Base-by-base conservation (phyloP, 2,797 vertebrate genomes). In the Craterocephalus amniculus region DNA sequence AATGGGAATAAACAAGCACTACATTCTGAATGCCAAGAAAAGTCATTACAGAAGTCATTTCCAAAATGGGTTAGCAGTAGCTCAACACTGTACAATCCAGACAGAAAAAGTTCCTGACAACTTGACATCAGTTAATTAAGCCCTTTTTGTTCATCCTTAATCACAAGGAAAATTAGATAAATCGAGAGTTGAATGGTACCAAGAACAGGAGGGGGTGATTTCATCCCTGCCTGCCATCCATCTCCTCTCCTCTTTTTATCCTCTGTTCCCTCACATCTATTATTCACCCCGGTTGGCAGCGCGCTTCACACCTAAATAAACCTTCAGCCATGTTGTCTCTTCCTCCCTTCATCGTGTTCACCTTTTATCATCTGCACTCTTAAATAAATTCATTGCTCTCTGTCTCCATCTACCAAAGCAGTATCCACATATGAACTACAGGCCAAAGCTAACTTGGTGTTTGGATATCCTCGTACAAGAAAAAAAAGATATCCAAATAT, bases 201-300 rank as follows among this genome's bases (percentile, higher is more conserved):
- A 35, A 66, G 34, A 81, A 70, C n/a, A 65, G 67, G 83, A 63
- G 55, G 67, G 71, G 58, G 26, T 29, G 16, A 34, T 77, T 63
- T 74, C 62, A 72, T 63, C 67, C 58, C 68, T 70, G 67, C 71
- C 71, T 72, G 63, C 71, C 71, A 52, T 77, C 76, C 68, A 49
- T 38, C 72, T 78, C 74, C 61, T 45, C 59, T 78, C 57, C 72
- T 70, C 56, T 77, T 79, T 85, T 76, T 58, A 83, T 82, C 67
- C 69, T 68, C 63, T 9, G 26, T 55, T 83, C 80, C 75, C 74
- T 83, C 79, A 87, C 88, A 91, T 92, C 79, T 85, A 91, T 88
- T 85, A 89, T 92, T 92, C 88, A 90, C 74, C 67, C 70, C 72
- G 70, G 76, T 86, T 87, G 81, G 87, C 87, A 80, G 78, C 69